Evolutionary conservation across 2,113 vertebrate genomes (phyloP), one percentile per base, ranked within the genome.

Genomic region (Osmerus eperlanus): DNA sequence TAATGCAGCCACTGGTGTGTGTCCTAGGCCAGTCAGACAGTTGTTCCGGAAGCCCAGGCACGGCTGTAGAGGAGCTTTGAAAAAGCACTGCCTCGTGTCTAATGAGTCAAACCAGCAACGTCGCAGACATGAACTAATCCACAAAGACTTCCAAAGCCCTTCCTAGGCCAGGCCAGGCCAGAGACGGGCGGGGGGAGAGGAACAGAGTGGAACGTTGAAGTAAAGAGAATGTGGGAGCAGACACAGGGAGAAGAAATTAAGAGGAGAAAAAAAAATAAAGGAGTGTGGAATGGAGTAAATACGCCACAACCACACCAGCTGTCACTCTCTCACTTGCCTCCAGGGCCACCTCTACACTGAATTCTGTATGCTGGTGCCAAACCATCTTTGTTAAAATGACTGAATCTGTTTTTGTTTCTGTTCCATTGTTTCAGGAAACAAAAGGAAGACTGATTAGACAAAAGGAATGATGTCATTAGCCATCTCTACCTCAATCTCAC

Each of bases 61-160:
- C 12, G 53, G 53, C 63, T 59, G 63, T 19, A 32, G 19, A 47
- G 21, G 11, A 47, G 32, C 29, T 68, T 61, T 59, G 18, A 36
- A 23, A 32, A 7, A 61, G 36, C 32, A 65, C 65, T 28, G 75
- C 21, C 32, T 18, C n/a, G 56, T 72, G 62, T 58, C 53, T 73
- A 73, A 59, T 71, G 60, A 77, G 25, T 64, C 66, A 51, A 65
- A 75, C 60, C 65, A 72, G 76, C 61, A 65, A 29, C 13, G 72
- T 73, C 19, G 65, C 75, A 76, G 63, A 78, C 67, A 15, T 75
- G 70, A 75, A 76, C 68, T 74, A 77, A 75, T 72, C 71, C 74
- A 55, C 65, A 73, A 52, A 54, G 41, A 65, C 36, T 25, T 53
- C 53, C 70, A 65, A 47, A 36, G 76, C 60, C 51, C 14, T 29